Evolutionary conservation across 2,888 invertebrate species (phyloP).

Genomic region (Plagiodera versicolora): DNA sequence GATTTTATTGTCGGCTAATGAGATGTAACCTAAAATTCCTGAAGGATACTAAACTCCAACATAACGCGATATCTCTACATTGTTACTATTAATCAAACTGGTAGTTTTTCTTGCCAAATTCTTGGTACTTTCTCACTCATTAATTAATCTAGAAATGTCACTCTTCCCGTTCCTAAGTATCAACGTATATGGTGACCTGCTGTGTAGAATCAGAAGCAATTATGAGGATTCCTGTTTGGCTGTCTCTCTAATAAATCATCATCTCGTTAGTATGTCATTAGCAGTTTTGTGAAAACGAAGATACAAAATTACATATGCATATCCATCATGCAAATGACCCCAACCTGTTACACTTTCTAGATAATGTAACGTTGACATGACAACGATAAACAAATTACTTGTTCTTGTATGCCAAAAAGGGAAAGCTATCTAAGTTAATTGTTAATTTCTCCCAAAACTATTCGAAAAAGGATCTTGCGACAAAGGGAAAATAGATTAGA

Average conservation of each 20-base stretch:
- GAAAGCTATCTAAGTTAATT: constrained; percentile 16
- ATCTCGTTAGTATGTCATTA: constrained; percentile 15
- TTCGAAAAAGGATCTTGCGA: constrained; percentile 8
- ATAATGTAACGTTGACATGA: constrained; percentile 22
- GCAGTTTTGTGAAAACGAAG: constrained; percentile 19
- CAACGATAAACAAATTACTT: constrained; percentile 18
- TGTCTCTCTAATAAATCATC: constrained; percentile 4
- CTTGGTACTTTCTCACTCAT: background rate
- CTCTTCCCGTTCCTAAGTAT: background rate
- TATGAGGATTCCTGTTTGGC: background rate
- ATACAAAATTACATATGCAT: constrained; percentile 18
- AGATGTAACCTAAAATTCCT: background rate
- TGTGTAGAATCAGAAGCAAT: background rate
- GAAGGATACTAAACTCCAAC: background rate
- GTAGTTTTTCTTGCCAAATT: background rate
- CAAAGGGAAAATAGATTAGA: constrained; percentile 3
- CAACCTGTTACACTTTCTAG: constrained; percentile 25
- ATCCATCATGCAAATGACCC: constrained; percentile 18
- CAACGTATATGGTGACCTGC: background rate
- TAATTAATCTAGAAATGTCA: background rate
- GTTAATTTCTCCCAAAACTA: constrained; percentile 23
- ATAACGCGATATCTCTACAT: background rate
- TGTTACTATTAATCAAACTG: background rate
- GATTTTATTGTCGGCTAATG: no score
- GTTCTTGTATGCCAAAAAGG: constrained; percentile 14